Conservation (phyloP, 2,113 vertebrate genomes). For the Catharus fuscescens region DNA sequence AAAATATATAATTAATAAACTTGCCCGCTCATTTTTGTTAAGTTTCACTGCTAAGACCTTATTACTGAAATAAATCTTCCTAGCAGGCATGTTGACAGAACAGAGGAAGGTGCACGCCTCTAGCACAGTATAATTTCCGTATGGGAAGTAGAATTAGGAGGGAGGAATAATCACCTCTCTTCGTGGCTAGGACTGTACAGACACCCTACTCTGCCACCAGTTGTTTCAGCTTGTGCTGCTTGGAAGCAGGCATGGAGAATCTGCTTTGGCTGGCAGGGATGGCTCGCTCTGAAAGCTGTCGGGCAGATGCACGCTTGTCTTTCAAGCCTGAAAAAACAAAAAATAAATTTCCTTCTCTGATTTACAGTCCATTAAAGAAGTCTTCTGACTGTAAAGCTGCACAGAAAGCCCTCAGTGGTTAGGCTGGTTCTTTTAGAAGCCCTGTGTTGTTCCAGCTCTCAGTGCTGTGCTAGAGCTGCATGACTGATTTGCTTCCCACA, state of each 20-base stretch:
- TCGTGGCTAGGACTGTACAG: not conserved
- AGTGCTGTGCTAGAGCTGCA: not conserved
- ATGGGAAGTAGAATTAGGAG: not conserved
- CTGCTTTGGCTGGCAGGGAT: slow-evolving; percentile 30
- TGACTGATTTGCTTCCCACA: not conserved
- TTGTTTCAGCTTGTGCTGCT: slow-evolving; percentile 16
- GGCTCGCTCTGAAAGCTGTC: not conserved
- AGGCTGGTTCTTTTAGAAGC: not conserved
- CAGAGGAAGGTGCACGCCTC: not conserved
- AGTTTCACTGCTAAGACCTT: slow-evolving; percentile 57
- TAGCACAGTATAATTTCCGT: not conserved
- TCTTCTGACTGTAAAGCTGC: not conserved
- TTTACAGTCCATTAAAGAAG: not conserved
- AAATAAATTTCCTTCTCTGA: not conserved
- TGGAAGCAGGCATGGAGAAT: slow-evolving; percentile 20
- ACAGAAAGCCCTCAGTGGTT: not conserved
- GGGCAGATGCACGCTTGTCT: not conserved
- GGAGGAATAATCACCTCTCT: slow-evolving; percentile 48
- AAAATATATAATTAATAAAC: slow-evolving; percentile 79
- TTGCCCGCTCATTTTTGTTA: slow-evolving; percentile 25
- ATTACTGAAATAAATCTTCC: slow-evolving; percentile 68
- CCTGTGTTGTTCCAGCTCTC: not conserved
- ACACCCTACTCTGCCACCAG: slow-evolving; percentile 9
- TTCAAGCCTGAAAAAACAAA: not conserved
- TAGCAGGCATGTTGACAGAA: not conserved